phyloP scores from a whole-genome alignment of 2,888 invertebrate genomes.

The Eulithis testata region DNA sequence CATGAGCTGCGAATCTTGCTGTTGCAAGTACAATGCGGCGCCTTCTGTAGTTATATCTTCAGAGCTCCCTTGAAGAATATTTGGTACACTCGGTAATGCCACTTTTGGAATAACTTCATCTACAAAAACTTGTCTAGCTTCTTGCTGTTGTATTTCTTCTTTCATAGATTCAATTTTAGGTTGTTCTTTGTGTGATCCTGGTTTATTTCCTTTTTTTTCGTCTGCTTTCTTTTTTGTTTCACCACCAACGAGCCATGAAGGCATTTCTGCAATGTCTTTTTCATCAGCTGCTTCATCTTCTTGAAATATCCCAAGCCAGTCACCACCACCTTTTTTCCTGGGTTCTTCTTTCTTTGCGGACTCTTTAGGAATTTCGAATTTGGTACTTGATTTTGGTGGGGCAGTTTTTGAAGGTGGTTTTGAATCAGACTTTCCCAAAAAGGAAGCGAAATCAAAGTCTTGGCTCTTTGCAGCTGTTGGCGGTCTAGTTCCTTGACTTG shows the following conservation, averaged over 20 bases:
- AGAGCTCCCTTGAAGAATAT: constrained; percentile 53
- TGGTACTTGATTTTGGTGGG: constrained; percentile 45
- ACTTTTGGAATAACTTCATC: constrained; percentile 40
- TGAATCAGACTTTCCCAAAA: constrained; percentile 57
- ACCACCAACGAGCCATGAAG: constrained; percentile 70
- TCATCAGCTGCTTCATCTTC: constrained; percentile 60
- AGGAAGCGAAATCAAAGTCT: constrained; percentile 69
- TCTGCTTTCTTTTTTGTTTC: constrained; percentile 59
- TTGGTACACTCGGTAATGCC: constrained; percentile 37
- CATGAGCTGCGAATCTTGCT: constrained; percentile 86
- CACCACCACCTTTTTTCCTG: constrained; percentile 65
- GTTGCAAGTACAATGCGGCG: constrained; percentile 83
- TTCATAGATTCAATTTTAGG: constrained; percentile 36
- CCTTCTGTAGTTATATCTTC: constrained; percentile 82
- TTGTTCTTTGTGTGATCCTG: constrained; percentile 42
- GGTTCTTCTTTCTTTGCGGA: constrained; percentile 38
- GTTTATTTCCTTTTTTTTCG: constrained; percentile 45
- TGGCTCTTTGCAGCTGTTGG: constrained; percentile 60
- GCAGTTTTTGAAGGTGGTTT: constrained; percentile 50
- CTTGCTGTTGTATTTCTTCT: constrained; percentile 40
- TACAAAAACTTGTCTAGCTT: constrained; percentile 28
- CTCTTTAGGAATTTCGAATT: constrained; percentile 54
- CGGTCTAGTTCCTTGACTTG: constrained; percentile 52
- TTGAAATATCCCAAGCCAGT: constrained; percentile 79
- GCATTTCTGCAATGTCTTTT: constrained; percentile 66